phyloP scores from a whole-genome alignment of 1,140 invertebrate species.

The Magallana gigas region DNA sequence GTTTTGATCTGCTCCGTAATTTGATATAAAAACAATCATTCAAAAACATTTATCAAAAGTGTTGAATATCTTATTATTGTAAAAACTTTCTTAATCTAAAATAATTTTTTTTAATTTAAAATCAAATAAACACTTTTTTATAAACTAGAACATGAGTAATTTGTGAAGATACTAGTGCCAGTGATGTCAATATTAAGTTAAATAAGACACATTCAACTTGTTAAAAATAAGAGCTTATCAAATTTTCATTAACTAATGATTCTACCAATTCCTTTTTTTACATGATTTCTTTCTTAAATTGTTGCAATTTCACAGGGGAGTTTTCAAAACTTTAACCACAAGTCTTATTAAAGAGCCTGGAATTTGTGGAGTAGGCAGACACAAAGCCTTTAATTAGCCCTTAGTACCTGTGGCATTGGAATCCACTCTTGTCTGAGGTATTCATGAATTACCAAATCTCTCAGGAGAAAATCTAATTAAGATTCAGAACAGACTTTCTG shows the following conservation, averaged over 20 bases:
- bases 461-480: constrained; percentile 32
- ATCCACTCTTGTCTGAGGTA: constrained; percentile 13
- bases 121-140: too few relatives aligned
- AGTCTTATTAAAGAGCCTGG: background rate
- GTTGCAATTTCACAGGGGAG: background rate
- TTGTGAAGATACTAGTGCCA: too few relatives aligned
- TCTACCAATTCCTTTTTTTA: too few relatives aligned
- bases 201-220: too few relatives aligned
- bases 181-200: too few relatives aligned
- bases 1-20: background rate
- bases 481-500: constrained; percentile 28
- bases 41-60: background rate
- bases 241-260: too few relatives aligned
- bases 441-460: constrained; percentile 30
- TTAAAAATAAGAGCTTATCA: too few relatives aligned
- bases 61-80: background rate
- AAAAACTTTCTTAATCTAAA: background rate
- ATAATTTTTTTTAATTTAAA: background rate
- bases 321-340: background rate
- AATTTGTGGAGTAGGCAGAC: background rate
- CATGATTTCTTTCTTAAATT: background rate
- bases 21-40: background rate
- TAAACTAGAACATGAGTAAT: too few relatives aligned
- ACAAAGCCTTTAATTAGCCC: constrained; percentile 12
- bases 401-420: background rate